Base-by-base conservation (phyloP, 2,797 vertebrate genomes). In the Callimico goeldii region DNA sequence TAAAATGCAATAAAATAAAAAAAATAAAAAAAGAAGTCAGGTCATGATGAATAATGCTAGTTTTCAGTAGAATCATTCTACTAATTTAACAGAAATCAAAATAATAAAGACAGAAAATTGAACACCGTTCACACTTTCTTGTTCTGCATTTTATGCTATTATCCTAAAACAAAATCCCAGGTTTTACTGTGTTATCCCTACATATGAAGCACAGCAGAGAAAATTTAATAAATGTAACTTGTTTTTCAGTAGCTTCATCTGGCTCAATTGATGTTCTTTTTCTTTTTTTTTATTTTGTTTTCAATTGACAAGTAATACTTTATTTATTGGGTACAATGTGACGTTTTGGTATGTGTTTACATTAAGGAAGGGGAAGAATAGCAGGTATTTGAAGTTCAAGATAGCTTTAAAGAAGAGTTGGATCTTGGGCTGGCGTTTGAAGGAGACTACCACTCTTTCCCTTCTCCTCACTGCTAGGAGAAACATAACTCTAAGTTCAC, bases 71-170 rank as follows among this genome's bases (percentile, higher is more conserved):
- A 94, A 79, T 64, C 5, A 72, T 92, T 86, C 48, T 79, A 81
- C 48, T 93, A 85, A 94, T 90, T 85, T 87, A 55, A 96, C 20
- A 95, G 88, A 93, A 94, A 58, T 72, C 8, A 55, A 10, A 86
- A 67, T 76, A 72, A 88, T 61, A 73, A 75, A 77, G 55, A 95
- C 36, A 88, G 80, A 75, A 57, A 24, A 39, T 22, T 87, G 48
- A 87, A 48, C 12, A 57, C 72, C 5, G 26, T 46, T 41, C 11
- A 64, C 3, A 28, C 2, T 24, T 73, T 83, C 39, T 88, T 88
- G 8, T 80, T 80, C 55, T 80, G 41, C 19, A n/a, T 93, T 55
- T 93, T 93, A 72, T 91, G n/a, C 30, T 33, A n/a, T 39, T n/a
- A 28, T 67, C 36, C 46, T 93, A 50, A 89, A 76, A 72, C 72